Conservation (phyloP, 2,797 vertebrate species). For the Salmo trutta region DNA sequence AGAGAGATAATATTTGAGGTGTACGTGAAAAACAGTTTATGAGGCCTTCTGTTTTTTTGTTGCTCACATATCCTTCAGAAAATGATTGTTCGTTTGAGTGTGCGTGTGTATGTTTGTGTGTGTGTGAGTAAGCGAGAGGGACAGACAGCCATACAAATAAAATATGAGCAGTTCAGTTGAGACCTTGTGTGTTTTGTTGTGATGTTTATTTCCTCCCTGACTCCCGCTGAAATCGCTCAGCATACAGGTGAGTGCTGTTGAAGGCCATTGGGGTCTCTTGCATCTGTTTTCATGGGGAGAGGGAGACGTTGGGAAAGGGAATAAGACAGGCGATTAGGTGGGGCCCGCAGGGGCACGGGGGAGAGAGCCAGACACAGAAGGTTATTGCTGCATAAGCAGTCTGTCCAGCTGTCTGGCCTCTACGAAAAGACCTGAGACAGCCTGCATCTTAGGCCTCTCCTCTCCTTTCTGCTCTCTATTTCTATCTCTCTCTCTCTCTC, state of each 20-base stretch:
- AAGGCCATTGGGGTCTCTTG: neutral
- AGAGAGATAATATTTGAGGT: neutral
- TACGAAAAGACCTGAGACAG: slow-evolving; percentile 51
- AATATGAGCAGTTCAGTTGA: neutral
- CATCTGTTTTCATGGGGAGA: neutral
- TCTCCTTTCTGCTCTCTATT: slow-evolving; percentile 31
- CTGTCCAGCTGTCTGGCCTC: slow-evolving; percentile 67
- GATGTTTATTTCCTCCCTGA: neutral
- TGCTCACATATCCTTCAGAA: neutral
- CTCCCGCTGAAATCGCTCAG: neutral
- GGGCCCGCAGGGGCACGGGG: slow-evolving; percentile 15
- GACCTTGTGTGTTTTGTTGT: neutral
- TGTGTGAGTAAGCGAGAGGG: neutral
- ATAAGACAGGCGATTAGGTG: slow-evolving; percentile 15
- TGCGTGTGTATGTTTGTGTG: too few species aligned
- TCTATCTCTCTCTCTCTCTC: slow-evolving; percentile 36
- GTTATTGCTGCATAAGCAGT: slow-evolving; percentile 76
- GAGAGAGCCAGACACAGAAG: slow-evolving; percentile 56
- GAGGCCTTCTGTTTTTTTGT: neutral
- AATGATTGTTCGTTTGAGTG: neutral
- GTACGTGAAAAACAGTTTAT: neutral
- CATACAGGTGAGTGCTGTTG: slow-evolving; percentile 25
- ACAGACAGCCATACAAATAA: neutral
- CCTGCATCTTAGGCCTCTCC: slow-evolving; percentile 54
- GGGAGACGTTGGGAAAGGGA: slow-evolving; percentile 34